phyloP scores from a whole-genome alignment of 2,113 vertebrate species.

The Vulpes ferrilata region DNA sequence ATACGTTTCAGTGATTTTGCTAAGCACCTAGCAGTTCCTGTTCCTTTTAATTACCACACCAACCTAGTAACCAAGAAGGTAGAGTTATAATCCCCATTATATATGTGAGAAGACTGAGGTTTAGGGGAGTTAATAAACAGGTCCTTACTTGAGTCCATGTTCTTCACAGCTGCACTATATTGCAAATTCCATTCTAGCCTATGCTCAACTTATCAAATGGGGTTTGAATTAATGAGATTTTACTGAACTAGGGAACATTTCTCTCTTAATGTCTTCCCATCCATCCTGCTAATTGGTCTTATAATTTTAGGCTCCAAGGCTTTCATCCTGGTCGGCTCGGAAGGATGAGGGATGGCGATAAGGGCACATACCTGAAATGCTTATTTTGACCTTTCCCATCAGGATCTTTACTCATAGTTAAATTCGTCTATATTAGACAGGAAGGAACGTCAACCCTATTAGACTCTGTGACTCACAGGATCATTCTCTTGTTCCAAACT shows the following conservation, averaged over 20 bases:
- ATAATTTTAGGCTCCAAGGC: conserved; percentile 54
- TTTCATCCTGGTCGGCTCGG: neutral
- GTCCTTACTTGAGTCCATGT: neutral
- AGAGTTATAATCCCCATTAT: neutral
- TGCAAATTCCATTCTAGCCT: conserved; percentile 54
- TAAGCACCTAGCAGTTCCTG: neutral
- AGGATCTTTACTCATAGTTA: conserved; percentile 47
- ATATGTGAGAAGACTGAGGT: neutral
- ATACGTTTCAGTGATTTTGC: neutral
- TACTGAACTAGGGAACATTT: conserved; percentile 60
- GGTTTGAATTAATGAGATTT: conserved; percentile 75
- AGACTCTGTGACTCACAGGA: neutral
- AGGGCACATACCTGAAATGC: conserved; percentile 41
- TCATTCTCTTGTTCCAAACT: neutral
- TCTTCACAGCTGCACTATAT: neutral
- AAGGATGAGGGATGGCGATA: neutral
- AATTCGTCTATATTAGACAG: neutral
- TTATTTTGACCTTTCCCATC: conserved; percentile 67
- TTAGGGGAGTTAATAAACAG: neutral
- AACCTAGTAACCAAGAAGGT: neutral
- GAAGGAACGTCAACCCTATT: neutral
- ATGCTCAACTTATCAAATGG: conserved; percentile 50
- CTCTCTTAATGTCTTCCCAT: conserved; percentile 66
- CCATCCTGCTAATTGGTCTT: conserved; percentile 73
- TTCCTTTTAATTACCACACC: neutral